These are phyloP conservation scores for Mus spicilegus DNA, from an alignment of 2,113 vertebrate genomes.

Conservation along the genomic window DNA sequence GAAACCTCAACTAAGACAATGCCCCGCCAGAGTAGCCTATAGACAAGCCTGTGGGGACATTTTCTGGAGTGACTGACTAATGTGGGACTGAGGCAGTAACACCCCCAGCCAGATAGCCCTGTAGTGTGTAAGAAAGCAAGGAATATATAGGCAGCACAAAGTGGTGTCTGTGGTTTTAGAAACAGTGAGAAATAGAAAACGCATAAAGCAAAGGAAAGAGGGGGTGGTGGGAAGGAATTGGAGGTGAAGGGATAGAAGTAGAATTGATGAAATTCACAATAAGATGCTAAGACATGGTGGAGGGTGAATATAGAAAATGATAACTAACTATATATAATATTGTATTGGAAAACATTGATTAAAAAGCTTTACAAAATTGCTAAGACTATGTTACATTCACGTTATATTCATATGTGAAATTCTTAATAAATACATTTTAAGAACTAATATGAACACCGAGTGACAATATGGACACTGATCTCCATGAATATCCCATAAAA, in stretches of 20 bases:
- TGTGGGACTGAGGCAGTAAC: background rate
- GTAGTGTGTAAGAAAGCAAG: background rate
- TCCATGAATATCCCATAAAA: constrained; percentile 2
- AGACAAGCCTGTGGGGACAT: background rate
- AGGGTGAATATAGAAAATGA: background rate
- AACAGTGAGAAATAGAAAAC: background rate
- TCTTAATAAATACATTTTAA: background rate
- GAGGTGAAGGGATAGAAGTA: background rate
- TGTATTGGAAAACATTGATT: background rate
- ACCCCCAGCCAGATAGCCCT: background rate
- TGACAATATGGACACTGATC: background rate
- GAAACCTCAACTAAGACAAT: too few species aligned
- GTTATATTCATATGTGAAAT: background rate
- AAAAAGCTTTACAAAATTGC: background rate
- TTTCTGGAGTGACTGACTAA: background rate
- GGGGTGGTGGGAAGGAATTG: background rate
- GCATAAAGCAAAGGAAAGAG: background rate
- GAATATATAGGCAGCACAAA: background rate
- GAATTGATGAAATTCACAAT: background rate
- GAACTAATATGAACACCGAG: background rate
- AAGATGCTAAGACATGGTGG: background rate
- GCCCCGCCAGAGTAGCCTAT: background rate
- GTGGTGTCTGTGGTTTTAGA: background rate
- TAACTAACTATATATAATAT: background rate
- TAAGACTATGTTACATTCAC: background rate